These are phyloP conservation scores for Chrysina gloriosa DNA, from an alignment of 2,888 invertebrate species.

Conservation along the genomic window DNA sequence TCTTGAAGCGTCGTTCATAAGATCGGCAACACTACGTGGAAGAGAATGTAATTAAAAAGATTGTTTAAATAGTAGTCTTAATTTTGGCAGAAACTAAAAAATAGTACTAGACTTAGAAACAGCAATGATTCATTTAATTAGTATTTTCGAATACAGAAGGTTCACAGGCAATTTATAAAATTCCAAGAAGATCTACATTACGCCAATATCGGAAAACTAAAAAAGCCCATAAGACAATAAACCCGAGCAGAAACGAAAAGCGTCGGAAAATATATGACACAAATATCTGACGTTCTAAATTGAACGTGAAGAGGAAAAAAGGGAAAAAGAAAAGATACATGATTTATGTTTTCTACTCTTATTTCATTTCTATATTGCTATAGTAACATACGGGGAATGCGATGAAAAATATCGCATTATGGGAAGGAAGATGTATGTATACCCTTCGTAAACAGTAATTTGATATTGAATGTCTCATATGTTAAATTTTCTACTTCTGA, in stretches of 20 bases:
- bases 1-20: too few species aligned
- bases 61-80: too few species aligned
- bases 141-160: background rate
- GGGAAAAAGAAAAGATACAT: constrained; percentile 21
- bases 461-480: constrained; percentile 26
- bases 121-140: too few species aligned
- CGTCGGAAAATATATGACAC: constrained; percentile 30
- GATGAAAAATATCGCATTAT: constrained; percentile 22
- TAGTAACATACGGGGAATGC: constrained; percentile 29
- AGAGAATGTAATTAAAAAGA: too few species aligned
- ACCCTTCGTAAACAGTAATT: constrained; percentile 33
- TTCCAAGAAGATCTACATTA: constrained; percentile 19
- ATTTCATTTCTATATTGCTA: constrained; percentile 34
- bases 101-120: too few species aligned
- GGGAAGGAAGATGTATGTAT: constrained; percentile 22
- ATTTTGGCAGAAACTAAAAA: too few species aligned
- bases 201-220: constrained; percentile 10
- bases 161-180: constrained; percentile 25
- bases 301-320: constrained; percentile 25
- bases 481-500: constrained; percentile 10
- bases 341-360: constrained; percentile 36
- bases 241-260: background rate
- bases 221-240: constrained; percentile 25
- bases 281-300: constrained; percentile 35
- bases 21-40: too few species aligned